Conservation (phyloP, 2,113 vertebrate species). For the Nothocercus nigrocapillus region DNA sequence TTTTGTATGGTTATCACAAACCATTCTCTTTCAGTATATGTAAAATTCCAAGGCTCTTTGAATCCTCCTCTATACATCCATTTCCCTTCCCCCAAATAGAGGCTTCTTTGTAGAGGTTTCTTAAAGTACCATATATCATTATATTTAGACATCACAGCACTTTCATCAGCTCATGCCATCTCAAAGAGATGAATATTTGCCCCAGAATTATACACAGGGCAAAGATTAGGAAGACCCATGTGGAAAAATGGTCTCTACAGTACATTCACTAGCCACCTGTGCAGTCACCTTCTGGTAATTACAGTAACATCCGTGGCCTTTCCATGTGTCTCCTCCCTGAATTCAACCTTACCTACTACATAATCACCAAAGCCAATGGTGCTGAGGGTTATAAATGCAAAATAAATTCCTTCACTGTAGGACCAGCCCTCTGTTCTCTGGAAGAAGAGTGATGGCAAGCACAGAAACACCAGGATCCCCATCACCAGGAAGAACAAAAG, state of each 20-base stretch:
- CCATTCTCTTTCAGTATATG: not conserved
- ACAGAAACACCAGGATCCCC: conserved; percentile 75
- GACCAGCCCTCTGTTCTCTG: conserved; percentile 68
- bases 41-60: not conserved
- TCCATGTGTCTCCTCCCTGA: not conserved
- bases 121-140: not conserved
- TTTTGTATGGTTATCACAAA: not conserved
- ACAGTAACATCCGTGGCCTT: not conserved
- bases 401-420: conserved; percentile 76
- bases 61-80: not conserved
- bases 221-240: not conserved
- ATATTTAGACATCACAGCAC: not conserved
- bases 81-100: not conserved
- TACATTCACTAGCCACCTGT: not conserved
- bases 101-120: not conserved
- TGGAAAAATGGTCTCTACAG: not conserved
- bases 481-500: conserved; percentile 73
- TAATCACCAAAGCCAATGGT: conserved; percentile 80
- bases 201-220: not conserved
- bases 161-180: not conserved
- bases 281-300: not conserved
- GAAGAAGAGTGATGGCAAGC: conserved; percentile 73
- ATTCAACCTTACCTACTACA: conserved; percentile 70
- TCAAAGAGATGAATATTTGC: not conserved
- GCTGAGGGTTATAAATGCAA: conserved; percentile 79